Percentiles rank a stretch among this genome's conserved stretches.
Conservation (phyloP, 2,797 vertebrate genomes). For the Scolopax bukidnonensis region DNA sequence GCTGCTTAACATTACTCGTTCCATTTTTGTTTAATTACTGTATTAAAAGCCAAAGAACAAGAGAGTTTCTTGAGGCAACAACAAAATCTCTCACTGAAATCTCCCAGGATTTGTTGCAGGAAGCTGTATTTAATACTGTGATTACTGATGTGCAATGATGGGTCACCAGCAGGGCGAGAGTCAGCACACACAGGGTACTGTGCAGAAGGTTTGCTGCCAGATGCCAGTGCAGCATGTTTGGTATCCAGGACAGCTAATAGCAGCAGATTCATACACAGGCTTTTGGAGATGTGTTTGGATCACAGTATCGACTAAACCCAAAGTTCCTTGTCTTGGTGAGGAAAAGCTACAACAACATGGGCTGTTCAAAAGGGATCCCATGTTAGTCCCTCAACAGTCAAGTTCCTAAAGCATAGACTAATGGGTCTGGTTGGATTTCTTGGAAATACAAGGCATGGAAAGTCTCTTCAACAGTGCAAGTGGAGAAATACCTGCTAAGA, state of each 20-base stretch:
- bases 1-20: not conserved
- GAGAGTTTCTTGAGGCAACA: slow-evolving; percentile 35
- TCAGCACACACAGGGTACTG: rapidly evolving
- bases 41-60: slow-evolving; percentile 55
- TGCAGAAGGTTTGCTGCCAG: not conserved
- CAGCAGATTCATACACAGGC: not conserved
- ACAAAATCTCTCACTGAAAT: not conserved
- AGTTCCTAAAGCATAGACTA: not conserved
- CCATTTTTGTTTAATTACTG: not conserved
- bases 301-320: not conserved
- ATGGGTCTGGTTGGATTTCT: not conserved
- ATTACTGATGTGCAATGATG: not conserved
- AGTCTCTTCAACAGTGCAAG: not conserved
- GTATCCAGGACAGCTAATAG: not conserved
- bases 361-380: not conserved
- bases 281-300: not conserved
- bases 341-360: not conserved
- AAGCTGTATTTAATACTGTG: slow-evolving; percentile 37
- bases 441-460: not conserved
- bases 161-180: not conserved
- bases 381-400: not conserved
- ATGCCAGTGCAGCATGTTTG: not conserved
- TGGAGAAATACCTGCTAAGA: not conserved
- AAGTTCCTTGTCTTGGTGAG: not conserved
- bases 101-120: slow-evolving; percentile 32